Conservation (phyloP, 2,797 vertebrate genomes). For the Sebastes iracundus region DNA sequence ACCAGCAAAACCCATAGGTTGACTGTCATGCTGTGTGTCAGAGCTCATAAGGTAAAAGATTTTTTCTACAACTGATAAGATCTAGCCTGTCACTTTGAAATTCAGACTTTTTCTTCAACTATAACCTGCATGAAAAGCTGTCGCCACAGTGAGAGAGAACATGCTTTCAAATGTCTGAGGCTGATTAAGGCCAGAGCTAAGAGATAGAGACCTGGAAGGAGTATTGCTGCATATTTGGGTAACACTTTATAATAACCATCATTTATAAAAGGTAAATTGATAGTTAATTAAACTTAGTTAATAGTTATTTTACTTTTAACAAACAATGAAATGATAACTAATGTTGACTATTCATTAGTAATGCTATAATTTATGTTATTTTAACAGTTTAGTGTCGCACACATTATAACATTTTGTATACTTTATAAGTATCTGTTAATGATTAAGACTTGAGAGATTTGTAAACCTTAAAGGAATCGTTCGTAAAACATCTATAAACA, state of each 20-base stretch:
- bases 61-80: constrained; percentile 2
- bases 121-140: constrained; percentile 1
- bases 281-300: too few relatives aligned
- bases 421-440: too few relatives aligned
- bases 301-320: too few relatives aligned
- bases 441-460: too few relatives aligned
- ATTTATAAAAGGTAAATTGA: too few relatives aligned
- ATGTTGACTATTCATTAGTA: accelerated
- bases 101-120: constrained; percentile 15
- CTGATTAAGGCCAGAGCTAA: constrained; percentile 10
- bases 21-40: background rate
- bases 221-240: background rate
- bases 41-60: background rate
- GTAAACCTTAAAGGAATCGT: too few relatives aligned
- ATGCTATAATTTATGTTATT: too few relatives aligned
- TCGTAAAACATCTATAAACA: too few relatives aligned
- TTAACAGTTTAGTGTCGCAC: too few relatives aligned
- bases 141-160: background rate
- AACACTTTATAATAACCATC: too few relatives aligned
- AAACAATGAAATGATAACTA: too few relatives aligned
- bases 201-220: background rate
- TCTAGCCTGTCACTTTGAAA: constrained; percentile 15
- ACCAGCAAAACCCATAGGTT: background rate
- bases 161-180: constrained; percentile 24
- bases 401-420: too few relatives aligned